Base-by-base conservation (phyloP, 2,888 invertebrate species). In the Lordiphosa andalusiaca region DNA sequence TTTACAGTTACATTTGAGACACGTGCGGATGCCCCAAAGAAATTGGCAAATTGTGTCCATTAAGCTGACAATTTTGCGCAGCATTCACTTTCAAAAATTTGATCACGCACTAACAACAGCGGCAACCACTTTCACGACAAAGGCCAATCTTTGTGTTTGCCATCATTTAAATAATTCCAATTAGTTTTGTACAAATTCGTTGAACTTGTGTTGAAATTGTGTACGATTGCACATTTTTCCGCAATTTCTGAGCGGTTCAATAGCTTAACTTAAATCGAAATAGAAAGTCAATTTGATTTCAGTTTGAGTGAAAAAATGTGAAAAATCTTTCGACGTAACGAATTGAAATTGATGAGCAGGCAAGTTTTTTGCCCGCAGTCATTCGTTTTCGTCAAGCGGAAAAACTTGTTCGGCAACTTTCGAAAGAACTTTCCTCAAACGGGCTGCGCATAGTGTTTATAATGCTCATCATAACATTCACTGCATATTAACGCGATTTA, bases 341-440 rank as follows among this genome's bases (percentile, higher is more conserved):
- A 30, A 53, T 33, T 46, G 7, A 53, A 39, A 61, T 23, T 47
- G 44, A 54, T 48, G 48, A 16, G 35, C 16, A 35, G 19, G 23
- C 21, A 51, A 36, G 41, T 52, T 51, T 39, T 35, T 49, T 48
- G 44, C 30, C 13, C 39, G 21, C 5, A 38, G 49, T 39, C 38
- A 16, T 52, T 42, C 13, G 35, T 64, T 57, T 52, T 56, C 41
- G 52, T 48, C 48, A 63, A 23, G 64, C 64, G 64, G 64, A 64
- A 64, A 44, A 64, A 64, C 64, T 57, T 53, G 66, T 59, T 56
- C 49, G 25, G 9, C 46, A 40, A 77, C 74, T 77, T 82, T 82
- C 78, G 61, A 78, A 13, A 78, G 82, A 78, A 78, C 77, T 78
- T 78, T 82, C 78, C 63, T 57, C 53, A 55, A 35, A 38, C 2